Evolutionary conservation across 2,888 invertebrate genomes (phyloP), one percentile per base, ranked within the genome.

Genomic region (Nysson spinosus): DNA sequence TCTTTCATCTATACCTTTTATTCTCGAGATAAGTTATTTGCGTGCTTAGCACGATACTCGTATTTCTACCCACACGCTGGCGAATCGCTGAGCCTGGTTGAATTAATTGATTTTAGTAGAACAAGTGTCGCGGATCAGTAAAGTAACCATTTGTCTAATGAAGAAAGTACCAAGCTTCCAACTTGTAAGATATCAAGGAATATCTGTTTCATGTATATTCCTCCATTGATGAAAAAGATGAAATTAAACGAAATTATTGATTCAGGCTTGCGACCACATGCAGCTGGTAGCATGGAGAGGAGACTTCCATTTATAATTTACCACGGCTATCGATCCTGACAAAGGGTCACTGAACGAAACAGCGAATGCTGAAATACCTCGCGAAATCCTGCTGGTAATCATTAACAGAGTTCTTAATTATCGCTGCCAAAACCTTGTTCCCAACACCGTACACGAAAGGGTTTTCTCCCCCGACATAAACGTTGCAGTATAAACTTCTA

Each of bases 341-440:
- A 47, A 49, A 69, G 66, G 74, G 75, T 75, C 74, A 75, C 65
- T 69, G 74, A 75, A 75, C 74, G 63, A 56, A 46, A 67, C 40
- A 47, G 37, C 28, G 64, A 55, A 68, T 58, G 43, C 47, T 51
- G 47, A 60, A 66, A 52, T 37, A 56, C 20, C 34, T 22, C 47
- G 11, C 4, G 11, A 26, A 16, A 24, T 14, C 22, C n/a, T 14
- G 40, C 19, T 28, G 22, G 42, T 50, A 46, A 55, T 51, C 34
- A 42, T 43, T 32, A 46, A 28, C 39, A 30, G 34, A 54, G n/a
- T 39, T 9, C 28, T 46, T 30, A 30, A 50, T 47, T 37, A 24
- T 12, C 49, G n/a, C 32, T 6, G 19, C 24, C 2, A n/a, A n/a
- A n/a, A n/a, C n/a, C n/a, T n/a, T n/a, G n/a, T n/a, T n/a, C n/a